Evolutionary conservation across 2,888 invertebrate genomes (phyloP).

Genomic region (Perizoma affinitatum): DNA sequence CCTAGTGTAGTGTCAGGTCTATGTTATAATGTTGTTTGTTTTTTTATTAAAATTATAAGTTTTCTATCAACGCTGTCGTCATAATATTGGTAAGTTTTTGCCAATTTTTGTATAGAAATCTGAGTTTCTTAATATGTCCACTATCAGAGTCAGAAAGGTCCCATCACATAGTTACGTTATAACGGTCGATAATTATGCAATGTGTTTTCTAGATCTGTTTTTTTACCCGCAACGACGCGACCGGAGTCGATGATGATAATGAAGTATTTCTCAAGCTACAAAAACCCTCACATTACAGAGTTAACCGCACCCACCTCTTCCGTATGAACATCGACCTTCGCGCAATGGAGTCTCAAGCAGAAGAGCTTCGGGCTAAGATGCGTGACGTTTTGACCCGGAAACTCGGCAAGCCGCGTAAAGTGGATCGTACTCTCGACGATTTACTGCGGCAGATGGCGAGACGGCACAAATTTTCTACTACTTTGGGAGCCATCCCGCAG

Average conservation of each 20-base stretch:
- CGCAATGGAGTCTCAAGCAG: slow-evolving; percentile 86
- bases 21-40: too few relatives aligned
- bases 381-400: slow-evolving; percentile 71
- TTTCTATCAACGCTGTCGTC: too few relatives aligned
- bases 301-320: slow-evolving; percentile 87
- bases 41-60: too few relatives aligned
- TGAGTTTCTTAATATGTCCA: too few relatives aligned
- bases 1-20: too few relatives aligned
- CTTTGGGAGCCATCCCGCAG: slow-evolving; percentile 57
- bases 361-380: slow-evolving; percentile 80
- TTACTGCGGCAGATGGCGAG: slow-evolving; percentile 70
- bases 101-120: too few relatives aligned
- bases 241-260: not conserved
- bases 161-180: too few relatives aligned
- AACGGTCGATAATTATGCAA: too few relatives aligned
- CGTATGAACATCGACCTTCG: slow-evolving; percentile 88
- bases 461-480: slow-evolving; percentile 67
- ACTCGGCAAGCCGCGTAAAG: slow-evolving; percentile 68
- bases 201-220: too few relatives aligned
- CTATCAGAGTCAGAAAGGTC: too few relatives aligned
- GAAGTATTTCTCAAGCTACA: not conserved
- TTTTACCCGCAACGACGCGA: too few relatives aligned
- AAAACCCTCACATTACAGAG: slow-evolving; percentile 62
- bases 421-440: slow-evolving; percentile 72
- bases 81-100: too few relatives aligned